Evolutionary conservation across 2,888 invertebrate genomes (phyloP).

Genomic region (Mythimna vitellina): DNA sequence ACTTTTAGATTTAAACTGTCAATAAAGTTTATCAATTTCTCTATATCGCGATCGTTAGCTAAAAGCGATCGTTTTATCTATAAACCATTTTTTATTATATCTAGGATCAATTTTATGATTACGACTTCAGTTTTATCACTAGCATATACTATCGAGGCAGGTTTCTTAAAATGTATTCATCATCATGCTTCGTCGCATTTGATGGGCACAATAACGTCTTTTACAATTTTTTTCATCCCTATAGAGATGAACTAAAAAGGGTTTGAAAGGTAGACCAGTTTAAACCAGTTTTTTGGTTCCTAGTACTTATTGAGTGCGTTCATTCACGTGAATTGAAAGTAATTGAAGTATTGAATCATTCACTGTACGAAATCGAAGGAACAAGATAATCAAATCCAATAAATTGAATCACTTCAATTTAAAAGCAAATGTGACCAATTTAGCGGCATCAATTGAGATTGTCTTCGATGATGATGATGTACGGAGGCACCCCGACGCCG

Average conservation of each 20-base stretch:
- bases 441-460: constrained; percentile 78
- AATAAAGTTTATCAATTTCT: constrained; percentile 32
- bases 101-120: constrained; percentile 62
- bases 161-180: constrained; percentile 47
- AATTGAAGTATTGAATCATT: constrained; percentile 55
- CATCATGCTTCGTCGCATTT: constrained; percentile 41
- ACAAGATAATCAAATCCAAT: constrained; percentile 63
- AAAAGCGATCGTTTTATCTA: constrained; percentile 52
- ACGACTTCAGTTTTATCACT: constrained; percentile 60
- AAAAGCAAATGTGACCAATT: constrained; percentile 71
- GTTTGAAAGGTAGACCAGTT: constrained; percentile 36
- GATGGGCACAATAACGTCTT: constrained; percentile 44
- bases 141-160: constrained; percentile 50
- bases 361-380: constrained; percentile 54
- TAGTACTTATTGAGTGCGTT: constrained; percentile 12
- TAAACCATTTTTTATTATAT: constrained; percentile 61
- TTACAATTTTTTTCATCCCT: constrained; percentile 30
- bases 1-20: constrained; percentile 22
- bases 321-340: constrained; percentile 41
- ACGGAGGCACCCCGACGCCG: constrained; percentile 81
- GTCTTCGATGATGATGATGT: constrained; percentile 82
- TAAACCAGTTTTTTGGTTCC: constrained; percentile 35
- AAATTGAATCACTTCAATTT: constrained; percentile 66
- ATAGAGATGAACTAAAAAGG: constrained; percentile 13
- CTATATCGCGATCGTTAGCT: constrained; percentile 45